phyloP scores from a whole-genome alignment of 53 echinoderm and acorn worm genomes.

The Astropecten irregularis region DNA sequence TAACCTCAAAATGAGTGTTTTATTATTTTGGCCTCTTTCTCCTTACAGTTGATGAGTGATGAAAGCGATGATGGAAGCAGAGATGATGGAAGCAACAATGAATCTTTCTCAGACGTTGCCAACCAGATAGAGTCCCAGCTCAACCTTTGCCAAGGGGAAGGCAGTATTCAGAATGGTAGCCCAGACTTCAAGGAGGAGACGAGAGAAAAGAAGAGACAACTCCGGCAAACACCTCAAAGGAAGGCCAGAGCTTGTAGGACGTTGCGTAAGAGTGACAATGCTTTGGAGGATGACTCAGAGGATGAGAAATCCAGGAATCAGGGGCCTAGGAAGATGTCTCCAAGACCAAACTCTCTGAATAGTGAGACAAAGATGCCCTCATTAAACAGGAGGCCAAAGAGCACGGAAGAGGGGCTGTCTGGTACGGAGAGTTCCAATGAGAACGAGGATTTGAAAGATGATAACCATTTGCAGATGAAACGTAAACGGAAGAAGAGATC shows the following conservation, averaged over 20 bases:
- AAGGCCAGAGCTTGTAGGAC: slow-evolving; percentile 1
- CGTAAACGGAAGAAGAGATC: not conserved
- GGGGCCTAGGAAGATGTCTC: not conserved
- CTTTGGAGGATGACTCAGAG: not conserved
- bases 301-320: not conserved
- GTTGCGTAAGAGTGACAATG: not conserved
- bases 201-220: not conserved
- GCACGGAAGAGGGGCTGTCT: slow-evolving; percentile 3
- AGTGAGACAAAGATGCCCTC: not conserved
- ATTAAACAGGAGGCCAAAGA: not conserved
- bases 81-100: slow-evolving; percentile 41
- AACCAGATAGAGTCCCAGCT: slow-evolving; percentile 72
- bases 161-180: not conserved
- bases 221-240: not conserved
- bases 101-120: slow-evolving; percentile 61
- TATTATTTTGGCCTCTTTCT: no score
- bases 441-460: not conserved
- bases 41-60: slow-evolving; percentile 32
- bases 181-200: not conserved
- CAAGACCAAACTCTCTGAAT: not conserved
- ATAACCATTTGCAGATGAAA: not conserved
- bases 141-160: slow-evolving; percentile 1
- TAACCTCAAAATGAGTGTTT: no score
- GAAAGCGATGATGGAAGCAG: slow-evolving; percentile 19
- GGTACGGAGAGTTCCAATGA: not conserved